Evolutionary conservation across 2,888 invertebrate genomes (phyloP), one percentile per base, ranked within the genome.

Genomic region (Macrophya annulata): DNA sequence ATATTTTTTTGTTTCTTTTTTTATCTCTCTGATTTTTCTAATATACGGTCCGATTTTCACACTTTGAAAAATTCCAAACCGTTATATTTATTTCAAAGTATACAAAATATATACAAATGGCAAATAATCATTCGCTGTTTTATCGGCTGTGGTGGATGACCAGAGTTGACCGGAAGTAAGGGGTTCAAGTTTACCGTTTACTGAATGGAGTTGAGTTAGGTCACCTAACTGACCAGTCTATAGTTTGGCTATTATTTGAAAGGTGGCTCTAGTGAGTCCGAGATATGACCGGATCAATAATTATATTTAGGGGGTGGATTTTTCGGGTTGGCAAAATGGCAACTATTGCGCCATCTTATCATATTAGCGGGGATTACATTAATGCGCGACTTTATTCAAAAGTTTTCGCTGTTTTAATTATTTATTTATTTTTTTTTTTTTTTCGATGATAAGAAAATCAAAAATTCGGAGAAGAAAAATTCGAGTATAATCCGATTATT

Each of bases 241-340:
- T 43, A 62, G 79, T 81, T 81, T 25, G 0, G 1, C 0, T n/a
- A 40, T 15, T 21, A 62, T 84, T 86, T 84, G 87, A 89, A 90
- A 92, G 92, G 91, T 92, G 92, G 91, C 92, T 90, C 90, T 91
- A 89, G 89, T 85, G 86, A 90, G 86, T 85, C 87, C 77, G 40
- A 86, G 84, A 83, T 84, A 84, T 77, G 84, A 74, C 45, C 85
- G 84, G 89, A 92, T 92, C 92, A 92, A 92, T 92, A 92, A 89
- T 90, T 88, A 86, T 85, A 86, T 85, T 83, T 85, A 81, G 86
- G 85, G 21, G 40, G 77, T 21, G 10, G 51, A 31, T 0, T 51
- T 55, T 48, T 55, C 8, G 10, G 9, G 1, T 4, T 1, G n/a
- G 76, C 89, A 92, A 92, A 93, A 93, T 93, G 92, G 91, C 89